Conservation (phyloP, 2,113 vertebrate species). For the Xenus cinereus region DNA sequence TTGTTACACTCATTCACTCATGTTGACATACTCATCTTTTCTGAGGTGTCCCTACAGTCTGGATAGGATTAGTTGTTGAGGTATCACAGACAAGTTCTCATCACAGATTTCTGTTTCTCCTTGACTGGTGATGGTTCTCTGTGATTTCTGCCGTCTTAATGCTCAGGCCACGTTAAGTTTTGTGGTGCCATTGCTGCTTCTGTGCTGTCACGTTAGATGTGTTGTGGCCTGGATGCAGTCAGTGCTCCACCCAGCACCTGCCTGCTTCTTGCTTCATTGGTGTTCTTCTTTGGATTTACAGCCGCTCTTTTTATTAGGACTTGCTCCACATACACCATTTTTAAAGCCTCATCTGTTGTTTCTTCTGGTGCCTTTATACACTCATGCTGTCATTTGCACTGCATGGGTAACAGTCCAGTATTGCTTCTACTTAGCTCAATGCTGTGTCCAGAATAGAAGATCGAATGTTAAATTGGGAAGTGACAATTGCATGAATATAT, state of each 20-base stretch:
- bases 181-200: neutral
- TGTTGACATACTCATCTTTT: neutral
- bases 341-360: neutral
- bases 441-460: neutral
- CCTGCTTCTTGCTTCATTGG: neutral
- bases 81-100: neutral
- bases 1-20: neutral
- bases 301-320: neutral
- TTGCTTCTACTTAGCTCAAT: neutral
- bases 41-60: neutral
- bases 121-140: neutral
- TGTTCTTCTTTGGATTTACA: neutral
- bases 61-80: neutral
- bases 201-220: neutral
- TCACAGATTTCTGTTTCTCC: neutral
- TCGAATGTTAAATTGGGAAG: neutral
- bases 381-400: neutral
- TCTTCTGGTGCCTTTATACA: accelerated
- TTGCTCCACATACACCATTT: neutral
- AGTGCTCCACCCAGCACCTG: neutral
- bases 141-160: neutral
- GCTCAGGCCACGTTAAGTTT: neutral
- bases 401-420: neutral
- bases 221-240: neutral
- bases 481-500: neutral